These are phyloP conservation scores for Ibycter americanus DNA, from an alignment of 2,797 vertebrate genomes.

Conservation along the genomic window DNA sequence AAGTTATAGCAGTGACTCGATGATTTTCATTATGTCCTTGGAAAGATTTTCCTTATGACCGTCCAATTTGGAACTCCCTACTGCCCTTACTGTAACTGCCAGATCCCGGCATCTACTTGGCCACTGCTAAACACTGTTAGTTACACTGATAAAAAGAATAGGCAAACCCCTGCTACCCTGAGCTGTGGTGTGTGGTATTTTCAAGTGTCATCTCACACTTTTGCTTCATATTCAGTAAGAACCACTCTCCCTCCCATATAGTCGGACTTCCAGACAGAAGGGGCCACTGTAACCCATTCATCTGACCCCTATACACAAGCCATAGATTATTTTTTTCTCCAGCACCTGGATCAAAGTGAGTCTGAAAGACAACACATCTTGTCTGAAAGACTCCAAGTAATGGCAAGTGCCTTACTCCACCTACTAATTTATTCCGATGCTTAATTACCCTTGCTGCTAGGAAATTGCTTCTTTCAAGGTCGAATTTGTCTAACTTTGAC, in stretches of 20 bases:
- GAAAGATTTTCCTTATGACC: neutral
- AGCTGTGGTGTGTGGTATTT: neutral
- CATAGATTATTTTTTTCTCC: neutral
- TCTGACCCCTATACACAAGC: neutral
- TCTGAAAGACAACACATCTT: neutral
- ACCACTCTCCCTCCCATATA: fast-evolving
- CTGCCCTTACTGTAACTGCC: neutral
- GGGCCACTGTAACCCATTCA: neutral
- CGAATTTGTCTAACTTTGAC: conserved; percentile 27
- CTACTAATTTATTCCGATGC: conserved; percentile 36
- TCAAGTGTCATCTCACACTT: neutral
- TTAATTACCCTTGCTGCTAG: conserved; percentile 56
- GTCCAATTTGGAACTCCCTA: neutral
- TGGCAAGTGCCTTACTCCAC: neutral
- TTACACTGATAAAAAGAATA: neutral
- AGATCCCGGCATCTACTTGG: neutral
- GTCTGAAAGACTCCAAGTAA: conserved; percentile 8
- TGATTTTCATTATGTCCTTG: neutral
- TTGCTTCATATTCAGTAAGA: neutral
- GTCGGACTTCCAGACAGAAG: neutral
- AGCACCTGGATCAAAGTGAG: neutral
- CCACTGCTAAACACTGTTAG: neutral
- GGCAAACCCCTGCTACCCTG: neutral
- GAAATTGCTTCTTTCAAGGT: conserved; percentile 44
- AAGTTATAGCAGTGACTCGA: neutral